A percentile compares a stretch with the other conserved stretches of the same genome.
Conservation (phyloP, 1,140 invertebrate genomes). For the Heliconius himera region DNA sequence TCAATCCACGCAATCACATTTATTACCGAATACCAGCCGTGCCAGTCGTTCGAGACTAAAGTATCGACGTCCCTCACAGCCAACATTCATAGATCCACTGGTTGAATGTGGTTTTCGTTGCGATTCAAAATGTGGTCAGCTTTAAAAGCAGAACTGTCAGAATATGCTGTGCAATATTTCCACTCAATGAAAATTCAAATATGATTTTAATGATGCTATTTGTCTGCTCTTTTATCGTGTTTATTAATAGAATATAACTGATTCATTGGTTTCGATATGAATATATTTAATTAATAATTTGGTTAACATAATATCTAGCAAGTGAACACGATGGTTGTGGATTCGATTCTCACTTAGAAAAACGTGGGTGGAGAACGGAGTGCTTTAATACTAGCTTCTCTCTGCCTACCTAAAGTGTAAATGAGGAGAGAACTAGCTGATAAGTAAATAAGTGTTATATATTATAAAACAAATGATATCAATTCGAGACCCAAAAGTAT, state of each 20-base stretch:
- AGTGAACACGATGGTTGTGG: too few relatives aligned
- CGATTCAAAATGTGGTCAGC: conserved; percentile 7
- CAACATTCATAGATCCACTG: background rate
- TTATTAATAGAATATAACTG: background rate
- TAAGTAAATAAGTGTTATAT: too few relatives aligned
- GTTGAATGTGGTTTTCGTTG: conserved; percentile 10
- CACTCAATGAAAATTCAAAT: conserved; percentile 12
- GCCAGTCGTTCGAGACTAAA: background rate
- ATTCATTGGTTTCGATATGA: background rate
- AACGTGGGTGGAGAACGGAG: too few relatives aligned
- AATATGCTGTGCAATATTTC: conserved; percentile 6
- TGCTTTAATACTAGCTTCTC: too few relatives aligned
- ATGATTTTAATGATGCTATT: background rate
- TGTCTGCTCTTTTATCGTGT: background rate
- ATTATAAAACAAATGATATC: too few relatives aligned
- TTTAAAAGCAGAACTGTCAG: conserved; percentile 11
- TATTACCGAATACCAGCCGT: background rate
- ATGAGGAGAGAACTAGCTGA: too few relatives aligned
- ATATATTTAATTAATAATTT: background rate
- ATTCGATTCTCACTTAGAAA: too few relatives aligned
- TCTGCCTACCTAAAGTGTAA: too few relatives aligned
- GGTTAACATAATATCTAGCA: too few relatives aligned
- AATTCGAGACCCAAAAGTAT: too few relatives aligned
- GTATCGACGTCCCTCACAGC: background rate
- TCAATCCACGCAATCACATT: background rate